Conservation (phyloP, 2,113 vertebrate species). For the Onychostruthus taczanowskii region DNA sequence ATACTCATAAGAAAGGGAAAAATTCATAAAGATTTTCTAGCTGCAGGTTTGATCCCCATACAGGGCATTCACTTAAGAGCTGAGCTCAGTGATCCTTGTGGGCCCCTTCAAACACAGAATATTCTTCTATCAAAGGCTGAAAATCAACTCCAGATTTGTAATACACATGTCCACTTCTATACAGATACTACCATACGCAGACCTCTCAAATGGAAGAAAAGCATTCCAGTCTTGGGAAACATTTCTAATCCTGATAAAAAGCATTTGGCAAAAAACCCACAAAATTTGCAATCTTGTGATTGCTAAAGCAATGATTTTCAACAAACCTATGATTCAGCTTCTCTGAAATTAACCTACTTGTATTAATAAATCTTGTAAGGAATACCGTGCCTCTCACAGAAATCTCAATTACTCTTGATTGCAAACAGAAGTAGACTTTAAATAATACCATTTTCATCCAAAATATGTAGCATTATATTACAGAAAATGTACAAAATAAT, state of each 20-base stretch:
- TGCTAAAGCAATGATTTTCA: not conserved
- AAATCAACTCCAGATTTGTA: not conserved
- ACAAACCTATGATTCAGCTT: not conserved
- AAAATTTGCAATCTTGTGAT: not conserved
- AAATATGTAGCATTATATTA: not conserved
- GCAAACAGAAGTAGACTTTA: not conserved
- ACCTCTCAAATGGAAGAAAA: not conserved
- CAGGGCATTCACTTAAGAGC: not conserved
- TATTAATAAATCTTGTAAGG: not conserved
- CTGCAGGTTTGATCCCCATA: not conserved
- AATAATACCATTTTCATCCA: not conserved
- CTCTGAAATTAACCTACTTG: not conserved
- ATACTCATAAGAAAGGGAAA: not conserved
- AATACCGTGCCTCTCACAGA: not conserved
- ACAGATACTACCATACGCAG: fast-evolving
- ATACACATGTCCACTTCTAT: not conserved
- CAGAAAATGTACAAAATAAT: not conserved
- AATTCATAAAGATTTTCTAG: not conserved
- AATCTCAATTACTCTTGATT: not conserved
- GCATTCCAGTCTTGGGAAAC: not conserved
- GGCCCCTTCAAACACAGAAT: not conserved
- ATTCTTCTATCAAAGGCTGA: not conserved
- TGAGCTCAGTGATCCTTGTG: not conserved
- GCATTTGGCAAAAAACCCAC: not conserved
- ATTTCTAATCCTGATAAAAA: not conserved